These are phyloP conservation scores for Clarias macrocephalus DNA, from an alignment of 2,113 vertebrate species.

Conservation along the genomic window DNA sequence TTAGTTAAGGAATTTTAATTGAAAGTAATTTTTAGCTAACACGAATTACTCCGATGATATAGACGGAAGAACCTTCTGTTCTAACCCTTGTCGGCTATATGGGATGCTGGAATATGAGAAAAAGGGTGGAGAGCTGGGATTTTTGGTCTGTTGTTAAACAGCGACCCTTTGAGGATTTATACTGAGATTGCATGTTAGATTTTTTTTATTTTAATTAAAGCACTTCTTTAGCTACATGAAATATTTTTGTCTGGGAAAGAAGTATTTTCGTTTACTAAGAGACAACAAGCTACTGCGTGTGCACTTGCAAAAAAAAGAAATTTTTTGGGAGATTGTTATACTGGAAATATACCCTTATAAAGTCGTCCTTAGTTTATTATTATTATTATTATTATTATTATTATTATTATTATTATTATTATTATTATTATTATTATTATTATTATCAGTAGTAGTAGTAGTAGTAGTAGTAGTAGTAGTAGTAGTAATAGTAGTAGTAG, in stretches of 20 bases:
- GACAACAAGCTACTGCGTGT: not conserved
- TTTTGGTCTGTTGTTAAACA: slow-evolving; percentile 15
- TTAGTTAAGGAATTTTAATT: rapidly evolving
- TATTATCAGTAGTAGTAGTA: no score
- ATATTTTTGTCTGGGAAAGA: not conserved
- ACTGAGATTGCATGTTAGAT: not conserved
- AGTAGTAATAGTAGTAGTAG: not conserved
- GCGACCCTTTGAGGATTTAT: slow-evolving; percentile 37
- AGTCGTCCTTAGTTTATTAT: not conserved
- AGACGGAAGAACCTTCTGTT: not conserved
- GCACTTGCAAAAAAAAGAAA: not conserved
- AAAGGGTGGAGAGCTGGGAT: not conserved
- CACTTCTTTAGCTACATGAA: not conserved
- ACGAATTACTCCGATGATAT: not conserved
- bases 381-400: not conserved
- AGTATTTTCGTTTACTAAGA: not conserved
- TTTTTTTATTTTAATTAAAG: not conserved
- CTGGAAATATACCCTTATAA: not conserved
- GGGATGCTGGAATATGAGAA: no score
- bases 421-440: not conserved
- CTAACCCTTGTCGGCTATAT: not conserved
- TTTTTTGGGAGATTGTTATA: not conserved
- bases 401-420: not conserved
- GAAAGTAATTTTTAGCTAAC: no score
- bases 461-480: no score